Percentiles rank a stretch among this genome's conserved stretches.
Conservation (phyloP, 2,113 vertebrate species). For the Hiodon tergisus region DNA sequence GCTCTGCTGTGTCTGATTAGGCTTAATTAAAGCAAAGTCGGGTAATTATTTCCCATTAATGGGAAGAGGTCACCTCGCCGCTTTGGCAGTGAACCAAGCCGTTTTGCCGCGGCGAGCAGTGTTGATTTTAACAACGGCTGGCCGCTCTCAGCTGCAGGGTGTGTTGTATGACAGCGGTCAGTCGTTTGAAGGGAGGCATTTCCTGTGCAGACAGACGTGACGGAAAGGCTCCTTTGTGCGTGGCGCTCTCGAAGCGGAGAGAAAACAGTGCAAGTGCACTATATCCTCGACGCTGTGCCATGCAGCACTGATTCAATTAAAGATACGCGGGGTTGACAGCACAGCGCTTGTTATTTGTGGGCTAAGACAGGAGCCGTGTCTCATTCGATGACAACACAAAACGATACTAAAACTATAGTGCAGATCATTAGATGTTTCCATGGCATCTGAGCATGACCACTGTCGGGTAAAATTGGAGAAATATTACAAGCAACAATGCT, state of each 20-base stretch:
- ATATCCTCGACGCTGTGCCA: not conserved
- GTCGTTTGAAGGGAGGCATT: not conserved
- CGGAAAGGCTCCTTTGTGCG: not conserved
- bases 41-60: slow-evolving; percentile 11
- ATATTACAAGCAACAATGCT: too few relatives aligned
- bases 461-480: too few relatives aligned
- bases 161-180: not conserved
- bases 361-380: not conserved
- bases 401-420: too few relatives aligned
- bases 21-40: not conserved
- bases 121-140: not conserved
- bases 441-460: too few relatives aligned
- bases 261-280: not conserved
- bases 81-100: not conserved
- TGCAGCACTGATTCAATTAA: not conserved
- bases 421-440: too few relatives aligned
- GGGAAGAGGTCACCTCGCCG: not conserved
- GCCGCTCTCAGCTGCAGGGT: not conserved
- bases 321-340: not conserved
- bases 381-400: not conserved
- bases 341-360: not conserved
- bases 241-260: slow-evolving; percentile 4
- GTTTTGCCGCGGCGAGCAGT: not conserved
- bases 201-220: not conserved
- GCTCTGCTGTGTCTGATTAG: slow-evolving; percentile 6